Evolutionary conservation across 2,113 vertebrate genomes (phyloP), one percentile per base, ranked within the genome.

Genomic region (Melanerpes formicivorus): DNA sequence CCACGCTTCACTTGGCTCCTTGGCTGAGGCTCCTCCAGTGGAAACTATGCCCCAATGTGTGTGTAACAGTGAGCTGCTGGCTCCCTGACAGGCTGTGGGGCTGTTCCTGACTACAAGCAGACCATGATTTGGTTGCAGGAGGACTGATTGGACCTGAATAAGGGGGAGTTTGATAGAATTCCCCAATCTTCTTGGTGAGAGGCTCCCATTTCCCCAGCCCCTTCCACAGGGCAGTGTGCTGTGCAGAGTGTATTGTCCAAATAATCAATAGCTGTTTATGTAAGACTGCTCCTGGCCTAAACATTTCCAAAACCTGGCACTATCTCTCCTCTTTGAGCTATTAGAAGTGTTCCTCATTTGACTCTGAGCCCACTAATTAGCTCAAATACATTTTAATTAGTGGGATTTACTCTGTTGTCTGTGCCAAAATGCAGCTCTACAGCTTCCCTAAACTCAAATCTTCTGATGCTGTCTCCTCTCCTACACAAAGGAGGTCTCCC

Each of bases 11-110:
- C 89, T 77, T 64, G 21, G 62, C 89, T 63, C 54, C 76, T 81
- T 89, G 94, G 95, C 93, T 71, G 71, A 62, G 21, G 82, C 7
- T 64, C 84, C 72, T 42, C 2, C 80, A 48, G 82, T 87, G 94
- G 75, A 77, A 87, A 56, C 82, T 63, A 2, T 69, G 91, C 82
- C 32, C 1, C 44, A 27, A 3, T 17, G 4, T 2, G 7, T 6
- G 27, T 37, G 2, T 10, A 63, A 32, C 1, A 70, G 55, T 18
- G 32, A 50, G 81, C 58, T 37, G 66, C 90, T 3, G 58, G 21
- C 21, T 27, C 91, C 55, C 34, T 1, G 3, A 10, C 26, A 71
- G 58, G 50, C 89, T 82, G 70, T 26, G 71, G 48, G 18, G 54
- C 77, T 30, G 15, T 2, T 42, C 2, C 6, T 54, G 40, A 18